Conservation (phyloP, 2,113 vertebrate species). For the Anseranas semipalmata region DNA sequence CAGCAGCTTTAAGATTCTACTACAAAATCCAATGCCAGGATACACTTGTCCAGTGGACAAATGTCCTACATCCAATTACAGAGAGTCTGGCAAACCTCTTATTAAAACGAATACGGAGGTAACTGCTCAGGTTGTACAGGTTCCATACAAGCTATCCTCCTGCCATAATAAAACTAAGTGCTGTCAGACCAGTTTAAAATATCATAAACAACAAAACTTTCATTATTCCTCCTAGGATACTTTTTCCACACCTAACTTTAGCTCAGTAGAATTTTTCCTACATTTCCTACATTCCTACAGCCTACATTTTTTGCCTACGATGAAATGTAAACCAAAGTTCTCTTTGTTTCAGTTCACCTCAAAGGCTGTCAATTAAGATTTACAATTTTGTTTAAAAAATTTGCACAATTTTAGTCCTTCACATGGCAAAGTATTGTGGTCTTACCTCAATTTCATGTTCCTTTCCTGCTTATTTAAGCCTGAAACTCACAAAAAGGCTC, state of each 20-base stretch:
- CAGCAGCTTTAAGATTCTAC: neutral
- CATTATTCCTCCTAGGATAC: neutral
- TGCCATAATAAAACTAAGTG: neutral
- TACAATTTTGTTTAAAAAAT: neutral
- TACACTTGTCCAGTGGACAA: neutral
- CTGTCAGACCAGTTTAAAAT: neutral
- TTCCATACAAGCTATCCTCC: neutral
- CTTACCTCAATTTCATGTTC: neutral
- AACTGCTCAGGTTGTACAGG: neutral
- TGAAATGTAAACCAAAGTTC: neutral
- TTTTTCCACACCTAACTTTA: neutral
- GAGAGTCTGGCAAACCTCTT: neutral
- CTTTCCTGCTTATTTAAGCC: neutral
- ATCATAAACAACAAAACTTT: neutral
- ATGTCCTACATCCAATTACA: neutral
- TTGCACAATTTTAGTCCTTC: neutral
- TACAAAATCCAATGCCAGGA: neutral
- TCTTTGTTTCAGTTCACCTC: neutral
- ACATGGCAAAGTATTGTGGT: neutral
- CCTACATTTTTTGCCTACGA: neutral
- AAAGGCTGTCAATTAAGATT: neutral
- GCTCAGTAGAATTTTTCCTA: neutral
- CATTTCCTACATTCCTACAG: no score
- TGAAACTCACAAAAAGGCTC: neutral
- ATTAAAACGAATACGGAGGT: neutral